A percentile compares a stretch with the other conserved stretches of the same genome.
phyloP scores from a whole-genome alignment of 2,113 vertebrate species.

The Trogon surrucura region DNA sequence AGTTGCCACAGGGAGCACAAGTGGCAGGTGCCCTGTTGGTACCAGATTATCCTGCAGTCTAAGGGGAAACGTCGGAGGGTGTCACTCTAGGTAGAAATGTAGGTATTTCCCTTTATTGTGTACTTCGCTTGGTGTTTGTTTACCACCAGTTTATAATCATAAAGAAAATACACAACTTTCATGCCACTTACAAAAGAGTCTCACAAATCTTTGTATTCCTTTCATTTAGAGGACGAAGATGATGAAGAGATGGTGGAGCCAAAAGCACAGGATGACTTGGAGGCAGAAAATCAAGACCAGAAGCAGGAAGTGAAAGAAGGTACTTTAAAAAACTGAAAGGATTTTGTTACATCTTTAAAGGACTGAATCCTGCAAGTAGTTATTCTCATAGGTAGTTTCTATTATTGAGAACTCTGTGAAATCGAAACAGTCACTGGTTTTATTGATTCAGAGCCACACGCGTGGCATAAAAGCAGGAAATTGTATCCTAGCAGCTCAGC shows the following conservation, averaged over 20 bases:
- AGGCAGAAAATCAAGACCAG: slow-evolving; percentile 87
- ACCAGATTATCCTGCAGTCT: slow-evolving; percentile 22
- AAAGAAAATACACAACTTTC: background rate
- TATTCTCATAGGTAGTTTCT: background rate
- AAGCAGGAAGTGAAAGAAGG: slow-evolving; percentile 91
- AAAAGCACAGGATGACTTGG: slow-evolving; percentile 85
- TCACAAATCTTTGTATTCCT: slow-evolving; percentile 46
- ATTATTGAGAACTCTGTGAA: background rate
- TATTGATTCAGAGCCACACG: background rate
- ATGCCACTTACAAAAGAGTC: background rate
- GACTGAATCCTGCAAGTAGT: background rate
- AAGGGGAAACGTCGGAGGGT: background rate
- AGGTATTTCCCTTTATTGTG: slow-evolving; percentile 20
- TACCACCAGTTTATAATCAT: background rate
- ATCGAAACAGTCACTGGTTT: background rate
- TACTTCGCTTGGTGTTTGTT: slow-evolving; percentile 28
- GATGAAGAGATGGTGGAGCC: slow-evolving; percentile 91
- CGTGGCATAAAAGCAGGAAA: background rate
- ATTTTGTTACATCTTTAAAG: background rate
- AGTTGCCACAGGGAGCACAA: slow-evolving; percentile 36
- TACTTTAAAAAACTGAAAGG: slow-evolving; percentile 53
- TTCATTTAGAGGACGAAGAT: slow-evolving; percentile 91
- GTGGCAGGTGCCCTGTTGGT: slow-evolving; percentile 78
- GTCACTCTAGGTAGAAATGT: slow-evolving; percentile 4
- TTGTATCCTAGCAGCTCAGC: background rate